A percentile compares a stretch with the other conserved stretches of the same genome.
These are phyloP conservation scores for Drosophila varians DNA, from an alignment of 1,140 invertebrate species.

Conservation along the genomic window DNA sequence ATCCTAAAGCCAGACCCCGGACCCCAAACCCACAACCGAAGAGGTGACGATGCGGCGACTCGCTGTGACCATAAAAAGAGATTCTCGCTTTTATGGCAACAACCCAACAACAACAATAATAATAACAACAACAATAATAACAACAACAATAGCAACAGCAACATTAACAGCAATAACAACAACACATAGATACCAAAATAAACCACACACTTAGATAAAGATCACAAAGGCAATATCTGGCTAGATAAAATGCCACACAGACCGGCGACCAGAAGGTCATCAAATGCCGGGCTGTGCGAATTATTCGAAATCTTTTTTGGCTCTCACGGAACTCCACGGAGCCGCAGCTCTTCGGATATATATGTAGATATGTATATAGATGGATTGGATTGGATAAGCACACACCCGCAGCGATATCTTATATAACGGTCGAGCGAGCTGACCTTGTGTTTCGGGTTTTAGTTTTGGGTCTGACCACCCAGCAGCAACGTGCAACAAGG, in stretches of 20 bases:
- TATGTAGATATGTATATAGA: no score
- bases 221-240: conserved; percentile 80
- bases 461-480: conserved; percentile 28
- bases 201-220: conserved; percentile 81
- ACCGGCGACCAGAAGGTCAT: conserved; percentile 73
- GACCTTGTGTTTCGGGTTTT: conserved; percentile 33
- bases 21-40: conserved; percentile 16
- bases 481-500: conserved; percentile 39
- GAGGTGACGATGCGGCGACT: conserved; percentile 67
- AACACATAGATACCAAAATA: conserved; percentile 64
- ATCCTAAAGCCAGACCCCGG: neutral
- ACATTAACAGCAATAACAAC: conserved; percentile 4
- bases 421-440: conserved; percentile 35
- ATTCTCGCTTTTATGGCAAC: conserved; percentile 77
- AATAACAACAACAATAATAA: conserved; percentile 18
- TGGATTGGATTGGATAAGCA: conserved; percentile 14
- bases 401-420: conserved; percentile 40
- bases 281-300: conserved; percentile 77
- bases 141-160: no score
- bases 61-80: conserved; percentile 78
- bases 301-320: conserved; percentile 55
- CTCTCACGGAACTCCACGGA: conserved; percentile 59
- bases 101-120: conserved; percentile 63
- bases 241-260: conserved; percentile 77
- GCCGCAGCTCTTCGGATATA: no score